Evolutionary conservation across 2,797 vertebrate species (phyloP), one percentile per base, ranked within the genome.

Genomic region (Eurystomus glaucurus): DNA sequence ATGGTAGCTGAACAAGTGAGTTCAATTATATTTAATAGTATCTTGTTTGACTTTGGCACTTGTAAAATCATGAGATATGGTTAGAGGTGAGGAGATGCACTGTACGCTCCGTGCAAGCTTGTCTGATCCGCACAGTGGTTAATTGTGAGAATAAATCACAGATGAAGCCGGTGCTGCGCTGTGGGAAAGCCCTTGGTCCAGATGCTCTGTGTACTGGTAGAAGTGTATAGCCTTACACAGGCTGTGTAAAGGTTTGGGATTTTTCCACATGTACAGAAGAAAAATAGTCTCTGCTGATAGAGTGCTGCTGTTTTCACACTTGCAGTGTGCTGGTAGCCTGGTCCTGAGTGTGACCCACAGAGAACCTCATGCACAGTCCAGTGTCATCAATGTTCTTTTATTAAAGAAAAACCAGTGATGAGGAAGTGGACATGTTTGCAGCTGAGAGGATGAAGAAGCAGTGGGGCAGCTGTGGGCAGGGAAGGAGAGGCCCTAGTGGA

Each of bases 61-160:
- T 71, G 28, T 87, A 39, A 68, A 79, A 31, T 68, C 3, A 1
- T 43, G 35, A 50, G 68, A 13, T 52, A 18, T 1, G 31, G 22
- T 57, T 58, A 31, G 72, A 61, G 43, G 29, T 33, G n/a, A 84
- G 52, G 35, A 57, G 37, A 25, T 1, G 3, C 19, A 21, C n/a
- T 9, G 16, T 31, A 5, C 0, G 1, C 46, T 60, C 21, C 43
- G 18, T 5, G 0, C 61, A 51, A 58, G 72, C 35, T 65, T 8
- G 4, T 50, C 43, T 33, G 15, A 17, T 23, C 26, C 0, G 0
- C 3, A 1, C n/a, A 9, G 35, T 7, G 15, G 5, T 61, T 70
- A 37, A 13, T 8, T 18, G n/a, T 25, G 72, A 70, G 52, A 83
- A 33, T 33, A 82, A 83, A 78, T 60, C 55, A 10, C 10, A 33